These are phyloP conservation scores for Thalassarche chlororhynchos DNA, from an alignment of 2,113 vertebrate genomes.

Conservation along the genomic window DNA sequence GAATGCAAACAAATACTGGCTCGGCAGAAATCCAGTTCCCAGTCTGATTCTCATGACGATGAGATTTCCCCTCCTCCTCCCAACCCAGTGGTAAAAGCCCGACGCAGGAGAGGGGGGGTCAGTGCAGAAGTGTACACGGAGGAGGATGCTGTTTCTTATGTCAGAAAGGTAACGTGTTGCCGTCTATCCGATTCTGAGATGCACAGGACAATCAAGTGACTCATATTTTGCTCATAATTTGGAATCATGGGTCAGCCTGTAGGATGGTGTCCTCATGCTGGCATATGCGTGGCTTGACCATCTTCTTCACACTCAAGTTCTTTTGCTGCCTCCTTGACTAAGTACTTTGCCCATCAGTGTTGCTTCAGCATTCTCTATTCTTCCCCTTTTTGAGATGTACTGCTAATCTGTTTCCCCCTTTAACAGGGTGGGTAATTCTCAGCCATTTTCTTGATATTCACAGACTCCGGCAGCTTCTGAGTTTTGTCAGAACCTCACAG, in stretches of 20 bases:
- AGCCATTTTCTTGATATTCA: neutral
- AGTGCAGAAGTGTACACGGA: conserved; percentile 97
- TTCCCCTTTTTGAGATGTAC: neutral
- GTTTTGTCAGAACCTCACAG: neutral
- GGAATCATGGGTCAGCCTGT: neutral
- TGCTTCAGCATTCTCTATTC: neutral
- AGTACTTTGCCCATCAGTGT: neutral
- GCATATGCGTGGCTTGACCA: no score
- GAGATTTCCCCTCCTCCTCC: conserved; percentile 92
- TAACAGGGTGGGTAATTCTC: neutral
- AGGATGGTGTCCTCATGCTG: neutral
- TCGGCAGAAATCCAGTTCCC: conserved; percentile 94
- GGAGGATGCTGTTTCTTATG: conserved; percentile 95
- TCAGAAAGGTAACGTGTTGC: conserved; percentile 86
- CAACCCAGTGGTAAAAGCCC: conserved; percentile 91
- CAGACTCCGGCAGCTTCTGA: neutral
- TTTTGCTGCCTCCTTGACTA: neutral
- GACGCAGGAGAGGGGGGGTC: conserved; percentile 90
- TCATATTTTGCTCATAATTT: neutral
- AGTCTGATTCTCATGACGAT: conserved; percentile 93
- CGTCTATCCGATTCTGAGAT: neutral
- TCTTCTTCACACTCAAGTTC: neutral
- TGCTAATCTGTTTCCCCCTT: neutral
- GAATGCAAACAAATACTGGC: conserved; percentile 94
- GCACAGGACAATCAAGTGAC: rapidly evolving